Base-by-base conservation (phyloP, 2,888 invertebrate genomes). In the Rapana venosa region DNA sequence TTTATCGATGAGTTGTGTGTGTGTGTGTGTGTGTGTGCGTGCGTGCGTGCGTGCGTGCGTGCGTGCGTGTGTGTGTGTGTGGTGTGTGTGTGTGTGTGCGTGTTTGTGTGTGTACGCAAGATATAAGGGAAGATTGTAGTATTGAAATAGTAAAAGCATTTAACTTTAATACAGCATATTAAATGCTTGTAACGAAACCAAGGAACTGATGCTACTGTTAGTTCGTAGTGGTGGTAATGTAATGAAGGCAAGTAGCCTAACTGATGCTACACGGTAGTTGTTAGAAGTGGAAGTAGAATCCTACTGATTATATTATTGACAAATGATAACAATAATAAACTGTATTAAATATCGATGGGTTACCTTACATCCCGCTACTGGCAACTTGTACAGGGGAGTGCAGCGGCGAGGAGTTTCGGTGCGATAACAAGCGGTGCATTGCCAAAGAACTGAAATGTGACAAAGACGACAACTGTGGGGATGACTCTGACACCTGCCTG, bases 391-490 rank as follows among this genome's bases (percentile, higher is more conserved):
- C 81, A 88, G 88, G 88, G 1, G 32, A 47, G 8, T 88, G 88
- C 36, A 35, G 13, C 1, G 26, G 56, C 22, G 61, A 58, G 8
- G 88, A 88, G 36, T 88, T 61, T 32, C 58, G 36, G 22, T 88
- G 88, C 81, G 13, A 81, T 26, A 88, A 88, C 66, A 81, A 35
- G 20, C 88, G 88, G 2, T 88, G 88, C 30, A 88, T 88, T 13
- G 61, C 58, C 61, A 35, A 56, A 20, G 81, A 35, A 11, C 66
- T 88, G 4, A 56, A 58, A 26, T 88, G 88, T n/a, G 88, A 88
- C 83, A 36, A 88, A 58, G 36, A 88, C 88, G 88, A 88, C 83
- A 88, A 88, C 81, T 88, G 88, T 35, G 88, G 88, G 35, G 88
- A 88, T 32, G 77, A 26, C 35, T 88, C 88, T 26, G 88, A 88